These are phyloP conservation scores for Tricholaema leucomelas DNA, from an alignment of 2,113 vertebrate genomes.

Conservation along the genomic window DNA sequence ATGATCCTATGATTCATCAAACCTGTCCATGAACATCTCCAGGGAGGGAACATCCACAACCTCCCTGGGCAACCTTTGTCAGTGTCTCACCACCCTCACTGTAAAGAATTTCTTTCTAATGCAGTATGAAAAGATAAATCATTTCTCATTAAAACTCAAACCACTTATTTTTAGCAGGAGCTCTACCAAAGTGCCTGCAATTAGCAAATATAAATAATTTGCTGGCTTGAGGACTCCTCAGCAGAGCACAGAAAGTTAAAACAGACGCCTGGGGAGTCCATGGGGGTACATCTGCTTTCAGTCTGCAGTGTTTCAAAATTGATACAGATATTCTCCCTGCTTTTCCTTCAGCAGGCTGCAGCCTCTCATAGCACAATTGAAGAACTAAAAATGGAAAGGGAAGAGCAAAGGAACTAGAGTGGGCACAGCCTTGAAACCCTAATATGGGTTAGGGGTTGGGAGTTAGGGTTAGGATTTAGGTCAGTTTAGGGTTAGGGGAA, in stretches of 20 bases:
- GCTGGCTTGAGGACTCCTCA: conserved; percentile 59
- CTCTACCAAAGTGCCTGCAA: conserved; percentile 63
- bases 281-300: conserved; percentile 76
- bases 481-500: too few relatives aligned
- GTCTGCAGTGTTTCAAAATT: conserved; percentile 71
- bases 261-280: conserved; percentile 33
- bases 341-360: conserved; percentile 56
- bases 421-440: neutral
- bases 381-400: conserved; percentile 24
- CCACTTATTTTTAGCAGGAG: conserved; percentile 65
- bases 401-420: conserved; percentile 9
- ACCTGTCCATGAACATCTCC: too few relatives aligned
- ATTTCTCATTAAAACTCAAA: conserved; percentile 56
- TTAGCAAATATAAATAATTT: conserved; percentile 69
- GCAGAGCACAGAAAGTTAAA: conserved; percentile 69
- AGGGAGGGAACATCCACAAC: too few relatives aligned
- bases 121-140: conserved; percentile 22
- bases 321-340: conserved; percentile 68
- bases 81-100: too few relatives aligned
- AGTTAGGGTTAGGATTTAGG: too few relatives aligned
- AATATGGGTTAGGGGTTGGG: neutral
- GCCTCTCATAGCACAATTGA: conserved; percentile 11
- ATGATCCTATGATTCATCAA: too few relatives aligned
- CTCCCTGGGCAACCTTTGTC: too few relatives aligned
- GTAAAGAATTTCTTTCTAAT: too few relatives aligned